Conservation (phyloP, 2,113 vertebrate genomes). For the Ciconia maguari region DNA sequence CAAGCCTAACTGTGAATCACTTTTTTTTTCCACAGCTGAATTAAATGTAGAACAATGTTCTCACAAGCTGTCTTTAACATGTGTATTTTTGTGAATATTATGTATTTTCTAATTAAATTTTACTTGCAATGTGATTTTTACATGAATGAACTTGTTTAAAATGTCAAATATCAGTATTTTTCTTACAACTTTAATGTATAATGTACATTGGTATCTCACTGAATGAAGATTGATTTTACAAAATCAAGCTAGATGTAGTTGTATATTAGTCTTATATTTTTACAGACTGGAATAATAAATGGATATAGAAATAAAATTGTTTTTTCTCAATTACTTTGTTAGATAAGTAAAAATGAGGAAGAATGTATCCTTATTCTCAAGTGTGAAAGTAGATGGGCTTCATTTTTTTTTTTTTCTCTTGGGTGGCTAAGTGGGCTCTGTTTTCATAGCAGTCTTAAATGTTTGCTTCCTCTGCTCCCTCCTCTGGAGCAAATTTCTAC, state of each 20-base stretch:
- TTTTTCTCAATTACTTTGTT: not conserved
- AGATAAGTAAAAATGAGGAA: not conserved
- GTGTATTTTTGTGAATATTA: conserved; percentile 78
- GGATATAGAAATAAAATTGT: conserved; percentile 56
- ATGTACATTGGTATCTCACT: conserved; percentile 79
- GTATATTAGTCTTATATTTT: conserved; percentile 81
- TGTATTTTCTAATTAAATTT: conserved; percentile 84
- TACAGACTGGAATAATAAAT: conserved; percentile 79
- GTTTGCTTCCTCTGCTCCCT: not conserved
- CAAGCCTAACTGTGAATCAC: conserved; percentile 79
- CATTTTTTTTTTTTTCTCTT: fast-evolving
- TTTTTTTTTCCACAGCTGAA: conserved; percentile 65
- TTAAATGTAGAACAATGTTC: conserved; percentile 69
- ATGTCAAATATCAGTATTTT: conserved; percentile 87
- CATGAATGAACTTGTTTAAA: conserved; percentile 81
- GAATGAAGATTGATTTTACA: conserved; percentile 81
- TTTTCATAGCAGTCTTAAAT: not conserved
- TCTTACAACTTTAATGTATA: conserved; percentile 83
- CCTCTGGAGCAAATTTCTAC: not conserved
- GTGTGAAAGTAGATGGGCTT: not conserved
- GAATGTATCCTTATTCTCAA: not conserved
- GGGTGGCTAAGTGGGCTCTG: not conserved
- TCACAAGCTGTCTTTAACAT: conserved; percentile 72
- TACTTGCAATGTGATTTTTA: conserved; percentile 83
- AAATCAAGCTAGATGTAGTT: conserved; percentile 80